Evolutionary conservation across 2,888 invertebrate species (phyloP).

Genomic region (Tricholauxania praeusta): DNA sequence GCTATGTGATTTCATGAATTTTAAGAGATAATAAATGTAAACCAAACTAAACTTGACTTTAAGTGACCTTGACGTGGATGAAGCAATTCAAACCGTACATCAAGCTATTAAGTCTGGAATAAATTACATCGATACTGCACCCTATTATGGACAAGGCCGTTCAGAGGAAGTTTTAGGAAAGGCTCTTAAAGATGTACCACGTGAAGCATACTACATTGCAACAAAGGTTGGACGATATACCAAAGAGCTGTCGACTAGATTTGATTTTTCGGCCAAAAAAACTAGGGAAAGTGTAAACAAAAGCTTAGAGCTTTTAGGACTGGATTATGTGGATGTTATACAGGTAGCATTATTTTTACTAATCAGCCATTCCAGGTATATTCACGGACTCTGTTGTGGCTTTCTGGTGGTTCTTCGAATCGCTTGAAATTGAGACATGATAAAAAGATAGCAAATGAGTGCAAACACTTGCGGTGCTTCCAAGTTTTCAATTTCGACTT

Average conservation of each 20-base stretch:
- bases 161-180: slow-evolving; percentile 87
- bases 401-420: too few species aligned
- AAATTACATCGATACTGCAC: slow-evolving; percentile 93
- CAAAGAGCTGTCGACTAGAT: slow-evolving; percentile 77
- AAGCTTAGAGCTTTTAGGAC: slow-evolving; percentile 78
- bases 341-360: slow-evolving; percentile 72
- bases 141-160: slow-evolving; percentile 91
- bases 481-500: too few species aligned
- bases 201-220: slow-evolving; percentile 87
- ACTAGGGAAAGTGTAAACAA: slow-evolving; percentile 80
- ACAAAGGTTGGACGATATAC: slow-evolving; percentile 93
- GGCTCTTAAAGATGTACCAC: slow-evolving; percentile 82
- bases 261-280: slow-evolving; percentile 86
- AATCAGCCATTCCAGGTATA: too few species aligned
- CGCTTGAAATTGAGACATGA: too few species aligned
- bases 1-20: background rate
- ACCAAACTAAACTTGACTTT: background rate
- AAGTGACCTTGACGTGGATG: slow-evolving; percentile 76
- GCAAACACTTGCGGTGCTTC: too few species aligned
- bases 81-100: slow-evolving; percentile 77
- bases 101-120: slow-evolving; percentile 82
- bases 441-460: too few species aligned
- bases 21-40: background rate
- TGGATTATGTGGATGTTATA: slow-evolving; percentile 89
- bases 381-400: too few species aligned